Evolutionary conservation across 2,888 invertebrate species (phyloP), one percentile per base, ranked within the genome.

Genomic region (Celastrina argiolus): DNA sequence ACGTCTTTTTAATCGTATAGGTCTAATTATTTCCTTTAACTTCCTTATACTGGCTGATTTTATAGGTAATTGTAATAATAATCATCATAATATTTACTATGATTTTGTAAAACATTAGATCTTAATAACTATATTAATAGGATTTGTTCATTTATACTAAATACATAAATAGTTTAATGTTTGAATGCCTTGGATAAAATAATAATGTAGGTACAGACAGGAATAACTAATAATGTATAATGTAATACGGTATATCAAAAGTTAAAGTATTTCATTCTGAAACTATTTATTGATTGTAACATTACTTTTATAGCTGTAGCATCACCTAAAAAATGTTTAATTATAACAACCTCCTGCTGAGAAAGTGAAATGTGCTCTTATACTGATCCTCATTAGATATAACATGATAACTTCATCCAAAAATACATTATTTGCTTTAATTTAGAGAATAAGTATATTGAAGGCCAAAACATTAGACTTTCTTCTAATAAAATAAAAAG

Each of bases 1-100:
- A 82, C 81, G 80, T 66, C 34, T n/a, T 45, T 14, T 36, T 22
- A n/a, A 31, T 31, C 31, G 61, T 22, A 36, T 39, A 22, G 42
- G 28, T 63, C 41, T 31, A 63, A 61, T 61, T 61, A 61, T 39
- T 61, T 39, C 34, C 39, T 61, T 39, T 36, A 36, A 22, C 61
- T 61, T 61, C 61, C 61, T 61, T 22, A 61, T 0, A 36, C 36
- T 61, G 34, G 39, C 3, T 39, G 5, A 18, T 34, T 18, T 2
- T 6, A 12, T 22, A 51, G 12, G 5, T 22, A 1, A 4, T 51
- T 51, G 51, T 51, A 51, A 51, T 51, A 4, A 12, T 26, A 10
- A 12, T 36, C 36, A 36, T 36, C 2, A 10, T 36, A 8, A 8
- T 22, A 10, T 22, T 4, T 1, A 12, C 5, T 51, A 22, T 51